Evolutionary conservation across 2,888 invertebrate species (phyloP), one percentile per base, ranked within the genome.

Genomic region (Orgyia antiqua): DNA sequence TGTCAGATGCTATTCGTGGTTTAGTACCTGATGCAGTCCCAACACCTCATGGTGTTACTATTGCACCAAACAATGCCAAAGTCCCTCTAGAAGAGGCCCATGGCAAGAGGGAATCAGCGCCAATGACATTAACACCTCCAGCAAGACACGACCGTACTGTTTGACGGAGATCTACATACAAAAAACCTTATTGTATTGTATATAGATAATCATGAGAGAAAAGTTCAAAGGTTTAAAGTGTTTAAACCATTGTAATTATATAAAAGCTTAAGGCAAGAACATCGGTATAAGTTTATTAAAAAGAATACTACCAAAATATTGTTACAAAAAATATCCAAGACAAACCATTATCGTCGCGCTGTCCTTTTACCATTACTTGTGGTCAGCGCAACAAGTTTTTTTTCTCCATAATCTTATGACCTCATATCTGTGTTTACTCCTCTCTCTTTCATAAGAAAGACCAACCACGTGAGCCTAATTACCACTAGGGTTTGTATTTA

Each of bases 11-110:
- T 45, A 77, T 94, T 42, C 88, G 90, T 29, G 87, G 89, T 6
- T 56, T 94, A 12, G 90, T 94, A 9, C 90, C 89, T 1, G 93
- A 93, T 58, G 92, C 91, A 2, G 87, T 88, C 7, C 93, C 93
- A 1, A 11, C 33, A 6, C 20, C 17, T 4, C 29, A 10, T 29
- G 15, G 37, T 35, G 23, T 34, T 32, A 27, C 28, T 4, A 24
- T 17, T 10, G 20, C 36, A 31, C 33, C 33, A 10, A 27, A 29
- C 1, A 20, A 28, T 4, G 30, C 31, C 13, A 48, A 58, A 12
- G 24, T 49, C 9, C 30, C 25, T 3, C 12, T 23, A 0, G 4
- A 41, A 13, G 50, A 48, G 5, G 29, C 31, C 23, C n/a, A n/a
- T n/a, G n/a, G n/a, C n/a, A 76, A 77, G 51, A 52, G 45, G 13